Conservation (phyloP, 2,888 invertebrate genomes). For the Helicoverpa assulta region DNA sequence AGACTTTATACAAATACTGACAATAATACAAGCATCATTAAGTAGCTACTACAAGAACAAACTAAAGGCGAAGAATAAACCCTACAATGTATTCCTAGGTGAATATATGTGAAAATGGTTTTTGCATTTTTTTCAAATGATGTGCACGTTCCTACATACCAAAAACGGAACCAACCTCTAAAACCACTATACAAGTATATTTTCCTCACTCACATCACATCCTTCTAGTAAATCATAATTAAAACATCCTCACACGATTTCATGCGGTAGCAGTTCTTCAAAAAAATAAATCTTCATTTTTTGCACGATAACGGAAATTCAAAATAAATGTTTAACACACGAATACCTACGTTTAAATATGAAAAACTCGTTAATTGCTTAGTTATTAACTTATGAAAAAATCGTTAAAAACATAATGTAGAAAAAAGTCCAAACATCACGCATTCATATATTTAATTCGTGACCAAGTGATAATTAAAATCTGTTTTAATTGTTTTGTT, state of each 20-base stretch:
- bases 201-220: conserved; percentile 7
- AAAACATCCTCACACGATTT: conserved; percentile 30
- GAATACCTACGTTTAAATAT: conserved; percentile 32
- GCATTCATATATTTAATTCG: conserved; percentile 30
- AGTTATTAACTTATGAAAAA: conserved; percentile 33
- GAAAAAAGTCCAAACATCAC: conserved; percentile 16
- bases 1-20: neutral
- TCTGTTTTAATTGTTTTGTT: conserved; percentile 50
- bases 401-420: conserved; percentile 30
- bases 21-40: neutral
- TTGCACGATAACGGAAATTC: conserved; percentile 49
- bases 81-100: too few relatives aligned
- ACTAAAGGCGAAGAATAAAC: too few relatives aligned
- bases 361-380: conserved; percentile 36
- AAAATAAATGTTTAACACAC: conserved; percentile 41
- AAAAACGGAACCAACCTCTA: neutral
- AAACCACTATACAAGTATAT: neutral
- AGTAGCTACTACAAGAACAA: too few relatives aligned
- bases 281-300: conserved; percentile 34
- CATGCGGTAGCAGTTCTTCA: conserved; percentile 38
- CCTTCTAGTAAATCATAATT: conserved; percentile 1
- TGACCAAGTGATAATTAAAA: conserved; percentile 53
- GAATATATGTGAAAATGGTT: too few relatives aligned
- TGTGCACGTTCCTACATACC: too few relatives aligned
- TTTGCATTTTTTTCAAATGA: too few relatives aligned